A percentile compares a stretch with the other conserved stretches of the same genome.
Conservation (phyloP, 1,140 invertebrate genomes). For the Pygmarrhopalites habei region DNA sequence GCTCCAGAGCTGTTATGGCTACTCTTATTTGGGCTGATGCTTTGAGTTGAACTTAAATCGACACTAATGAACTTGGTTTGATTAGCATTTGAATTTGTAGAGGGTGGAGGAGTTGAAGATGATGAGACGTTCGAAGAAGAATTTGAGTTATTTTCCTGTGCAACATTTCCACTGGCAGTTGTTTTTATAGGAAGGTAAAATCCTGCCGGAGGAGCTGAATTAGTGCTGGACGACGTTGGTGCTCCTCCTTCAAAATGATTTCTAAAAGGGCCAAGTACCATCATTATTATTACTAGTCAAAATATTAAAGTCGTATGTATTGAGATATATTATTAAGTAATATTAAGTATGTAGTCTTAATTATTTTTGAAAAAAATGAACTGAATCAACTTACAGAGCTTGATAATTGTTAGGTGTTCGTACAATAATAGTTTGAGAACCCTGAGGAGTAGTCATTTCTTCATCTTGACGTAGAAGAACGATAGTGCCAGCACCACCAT, state of each 20-base stretch:
- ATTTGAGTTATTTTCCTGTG: background rate
- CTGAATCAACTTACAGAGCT: too few relatives aligned
- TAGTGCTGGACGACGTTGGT: too few relatives aligned
- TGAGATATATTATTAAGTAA: too few relatives aligned
- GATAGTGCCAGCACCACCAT: constrained; percentile 28
- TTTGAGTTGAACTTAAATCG: too few relatives aligned
- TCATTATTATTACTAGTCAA: too few relatives aligned
- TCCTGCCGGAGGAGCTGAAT: background rate
- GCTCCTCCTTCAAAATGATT: too few relatives aligned
- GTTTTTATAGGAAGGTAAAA: constrained; percentile 3
- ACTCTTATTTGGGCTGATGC: background rate
- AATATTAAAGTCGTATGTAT: too few relatives aligned
- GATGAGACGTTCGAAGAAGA: constrained; percentile 2
- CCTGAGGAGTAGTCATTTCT: constrained; percentile 17
- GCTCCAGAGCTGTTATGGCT: background rate
- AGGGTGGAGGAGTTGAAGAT: background rate
- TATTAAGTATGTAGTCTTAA: too few relatives aligned
- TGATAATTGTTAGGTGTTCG: constrained; percentile 34
- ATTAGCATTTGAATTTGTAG: background rate
- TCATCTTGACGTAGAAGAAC: constrained; percentile 34
- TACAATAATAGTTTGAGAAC: constrained; percentile 34
- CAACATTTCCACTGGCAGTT: background rate
- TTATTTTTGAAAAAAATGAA: too few relatives aligned
- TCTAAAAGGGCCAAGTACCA: too few relatives aligned
- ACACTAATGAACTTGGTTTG: too few relatives aligned